phyloP scores from a whole-genome alignment of 2,113 vertebrate species.

The Xenus cinereus region DNA sequence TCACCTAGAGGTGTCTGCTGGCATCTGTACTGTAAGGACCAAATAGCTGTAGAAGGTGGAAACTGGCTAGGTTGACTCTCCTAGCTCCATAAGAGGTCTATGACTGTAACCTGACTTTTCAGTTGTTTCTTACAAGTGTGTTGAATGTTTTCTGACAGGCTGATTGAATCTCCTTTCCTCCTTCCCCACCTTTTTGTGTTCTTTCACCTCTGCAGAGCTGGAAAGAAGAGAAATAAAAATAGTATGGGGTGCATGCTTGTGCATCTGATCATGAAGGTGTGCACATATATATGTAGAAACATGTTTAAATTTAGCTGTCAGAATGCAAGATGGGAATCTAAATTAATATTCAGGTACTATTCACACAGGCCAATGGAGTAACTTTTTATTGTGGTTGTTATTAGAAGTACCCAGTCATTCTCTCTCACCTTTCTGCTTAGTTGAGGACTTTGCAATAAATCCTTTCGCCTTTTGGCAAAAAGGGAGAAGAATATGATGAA shows the following conservation, averaged over 20 bases:
- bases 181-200: neutral
- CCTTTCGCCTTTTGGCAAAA: neutral
- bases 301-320: neutral
- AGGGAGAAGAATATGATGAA: neutral
- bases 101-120: neutral
- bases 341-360: neutral
- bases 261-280: neutral
- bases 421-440: neutral
- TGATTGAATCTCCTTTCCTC: neutral
- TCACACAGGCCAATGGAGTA: neutral
- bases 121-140: neutral
- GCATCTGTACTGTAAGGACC: neutral
- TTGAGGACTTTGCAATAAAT: neutral
- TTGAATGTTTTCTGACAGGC: neutral
- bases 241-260: neutral
- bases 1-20: slow-evolving; percentile 6
- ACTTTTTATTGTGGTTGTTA: neutral
- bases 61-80: neutral
- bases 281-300: too few species aligned
- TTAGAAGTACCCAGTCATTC: neutral
- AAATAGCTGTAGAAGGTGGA: neutral
- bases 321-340: neutral
- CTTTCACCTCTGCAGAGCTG: neutral
- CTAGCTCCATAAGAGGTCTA: neutral
- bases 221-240: neutral